phyloP scores from a whole-genome alignment of 2,888 invertebrate genomes.

The Mesorhabditis belari region DNA sequence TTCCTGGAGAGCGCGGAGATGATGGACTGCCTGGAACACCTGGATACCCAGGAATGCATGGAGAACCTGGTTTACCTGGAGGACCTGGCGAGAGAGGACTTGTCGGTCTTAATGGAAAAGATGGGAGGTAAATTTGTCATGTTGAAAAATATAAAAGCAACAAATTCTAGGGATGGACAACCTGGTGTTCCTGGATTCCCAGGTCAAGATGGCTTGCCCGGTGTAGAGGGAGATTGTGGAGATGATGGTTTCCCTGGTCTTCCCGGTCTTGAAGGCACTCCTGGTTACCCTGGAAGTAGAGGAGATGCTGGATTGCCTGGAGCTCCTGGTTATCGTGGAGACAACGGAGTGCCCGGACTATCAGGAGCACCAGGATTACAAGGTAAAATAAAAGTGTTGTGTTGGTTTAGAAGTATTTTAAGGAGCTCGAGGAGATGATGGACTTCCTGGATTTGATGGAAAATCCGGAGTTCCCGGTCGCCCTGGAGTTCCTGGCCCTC shows the following conservation, averaged over 20 bases:
- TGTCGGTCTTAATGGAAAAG: conserved; percentile 13
- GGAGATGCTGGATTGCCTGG: conserved; percentile 40
- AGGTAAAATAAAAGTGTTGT: too few species aligned
- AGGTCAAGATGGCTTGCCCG: conserved; percentile 38
- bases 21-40: conserved; percentile 41
- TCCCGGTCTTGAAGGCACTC: conserved; percentile 22
- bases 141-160: background rate
- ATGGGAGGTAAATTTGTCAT: conserved; percentile 2
- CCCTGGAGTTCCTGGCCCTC: conserved; percentile 57
- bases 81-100: conserved; percentile 38
- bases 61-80: conserved; percentile 34
- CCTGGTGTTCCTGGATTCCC: conserved; percentile 39
- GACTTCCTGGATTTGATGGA: conserved; percentile 31
- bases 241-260: conserved; percentile 30
- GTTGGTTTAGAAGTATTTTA: background rate
- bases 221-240: conserved; percentile 38
- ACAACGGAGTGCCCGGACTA: conserved; percentile 57
- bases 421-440: conserved; percentile 5
- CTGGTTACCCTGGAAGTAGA: conserved; percentile 30
- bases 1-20: conserved; percentile 39
- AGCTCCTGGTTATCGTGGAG: conserved; percentile 57
- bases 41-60: conserved; percentile 30
- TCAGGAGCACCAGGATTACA: conserved; percentile 58
- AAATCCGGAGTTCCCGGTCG: conserved; percentile 26
- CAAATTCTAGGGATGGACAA: conserved; percentile 20